These are phyloP conservation scores for Sitodiplosis mosellana DNA, from an alignment of 1,140 invertebrate species.

Conservation along the genomic window DNA sequence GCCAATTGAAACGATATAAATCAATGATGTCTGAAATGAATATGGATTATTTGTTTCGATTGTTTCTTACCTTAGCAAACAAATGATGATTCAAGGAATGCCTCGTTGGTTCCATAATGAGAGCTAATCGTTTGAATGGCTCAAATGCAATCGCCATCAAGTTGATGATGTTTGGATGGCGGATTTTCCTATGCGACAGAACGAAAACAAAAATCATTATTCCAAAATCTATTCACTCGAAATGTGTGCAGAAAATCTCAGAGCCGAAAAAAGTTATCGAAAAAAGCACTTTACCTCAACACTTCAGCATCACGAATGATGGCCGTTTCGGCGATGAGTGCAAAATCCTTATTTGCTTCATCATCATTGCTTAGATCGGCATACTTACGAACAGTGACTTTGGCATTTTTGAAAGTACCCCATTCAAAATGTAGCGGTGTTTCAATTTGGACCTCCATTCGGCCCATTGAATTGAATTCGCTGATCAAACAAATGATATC, in stretches of 20 bases:
- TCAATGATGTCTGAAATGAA: background rate
- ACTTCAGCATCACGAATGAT: slow-evolving; percentile 2
- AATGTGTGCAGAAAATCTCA: no score
- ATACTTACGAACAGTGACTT: background rate
- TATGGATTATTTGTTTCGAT: background rate
- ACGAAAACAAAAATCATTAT: no score
- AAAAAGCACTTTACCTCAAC: slow-evolving; percentile 1
- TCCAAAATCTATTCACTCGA: no score
- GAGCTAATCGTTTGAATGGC: background rate
- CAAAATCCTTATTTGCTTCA: background rate
- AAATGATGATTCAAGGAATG: slow-evolving; percentile 1
- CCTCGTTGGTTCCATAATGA: slow-evolving; percentile 4
- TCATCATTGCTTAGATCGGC: background rate
- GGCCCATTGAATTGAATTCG: no score
- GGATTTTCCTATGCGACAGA: slow-evolving; percentile 1
- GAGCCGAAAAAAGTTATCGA: no score
- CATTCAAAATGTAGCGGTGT: slow-evolving; percentile 1
- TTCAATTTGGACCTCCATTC: background rate
- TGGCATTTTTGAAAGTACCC: background rate
- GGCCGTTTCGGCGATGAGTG: background rate
- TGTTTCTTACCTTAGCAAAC: background rate
- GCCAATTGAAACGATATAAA: background rate
- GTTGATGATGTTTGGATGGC: background rate
- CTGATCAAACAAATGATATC: no score
- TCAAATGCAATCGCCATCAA: slow-evolving; percentile 3